These are phyloP conservation scores for Aramus guarauna DNA, from an alignment of 2,113 vertebrate species.

Conservation along the genomic window DNA sequence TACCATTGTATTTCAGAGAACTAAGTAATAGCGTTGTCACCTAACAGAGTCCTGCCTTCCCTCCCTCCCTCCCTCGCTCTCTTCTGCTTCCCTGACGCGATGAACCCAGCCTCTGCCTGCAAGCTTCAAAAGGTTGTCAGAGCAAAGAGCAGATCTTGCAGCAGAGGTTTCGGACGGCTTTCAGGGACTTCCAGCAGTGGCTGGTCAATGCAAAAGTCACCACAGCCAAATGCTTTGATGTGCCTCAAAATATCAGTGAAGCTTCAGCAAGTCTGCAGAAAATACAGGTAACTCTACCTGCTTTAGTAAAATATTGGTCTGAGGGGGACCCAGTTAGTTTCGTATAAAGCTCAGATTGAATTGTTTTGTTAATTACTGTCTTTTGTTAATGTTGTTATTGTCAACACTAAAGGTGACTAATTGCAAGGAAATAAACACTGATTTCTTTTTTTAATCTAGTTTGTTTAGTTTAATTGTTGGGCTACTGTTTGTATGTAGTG, in stretches of 20 bases:
- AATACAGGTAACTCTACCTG: constrained; percentile 83
- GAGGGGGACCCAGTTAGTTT: neutral
- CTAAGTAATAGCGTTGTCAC: neutral
- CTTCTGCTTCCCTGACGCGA: constrained; percentile 1
- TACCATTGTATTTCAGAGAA: neutral
- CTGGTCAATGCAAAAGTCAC: constrained; percentile 91
- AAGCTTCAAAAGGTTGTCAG: constrained; percentile 92
- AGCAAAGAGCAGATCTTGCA: constrained; percentile 94
- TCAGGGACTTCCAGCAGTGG: constrained; percentile 96
- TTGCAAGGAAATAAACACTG: neutral
- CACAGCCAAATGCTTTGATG: constrained; percentile 93
- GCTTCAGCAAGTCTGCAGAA: constrained; percentile 84
- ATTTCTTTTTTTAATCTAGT: neutral
- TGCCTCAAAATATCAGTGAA: constrained; percentile 87
- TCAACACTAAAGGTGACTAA: neutral
- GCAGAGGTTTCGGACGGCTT: constrained; percentile 86
- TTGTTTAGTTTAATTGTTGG: neutral
- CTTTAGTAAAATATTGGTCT: neutral
- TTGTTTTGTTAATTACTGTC: neutral
- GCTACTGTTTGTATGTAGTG: neutral
- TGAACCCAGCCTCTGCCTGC: constrained; percentile 85
- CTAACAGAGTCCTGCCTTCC: constrained; percentile 14
- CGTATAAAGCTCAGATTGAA: neutral
- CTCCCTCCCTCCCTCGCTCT: neutral
- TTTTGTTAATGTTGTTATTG: neutral